Conservation (phyloP, 2,888 invertebrate species). For the Spodoptera exigua region DNA sequence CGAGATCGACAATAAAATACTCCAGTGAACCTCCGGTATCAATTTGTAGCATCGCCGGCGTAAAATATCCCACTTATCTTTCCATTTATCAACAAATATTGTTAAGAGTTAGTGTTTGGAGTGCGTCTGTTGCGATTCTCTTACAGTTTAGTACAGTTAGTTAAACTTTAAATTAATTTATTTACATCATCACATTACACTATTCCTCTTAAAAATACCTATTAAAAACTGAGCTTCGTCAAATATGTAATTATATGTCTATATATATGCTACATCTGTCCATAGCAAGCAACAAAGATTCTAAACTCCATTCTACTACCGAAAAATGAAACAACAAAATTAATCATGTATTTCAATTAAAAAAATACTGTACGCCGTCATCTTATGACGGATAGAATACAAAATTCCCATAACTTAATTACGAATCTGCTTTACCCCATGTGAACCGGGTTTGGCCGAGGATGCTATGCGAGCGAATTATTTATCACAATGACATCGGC, state of each 20-base stretch:
- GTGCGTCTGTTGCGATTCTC: conserved; percentile 54
- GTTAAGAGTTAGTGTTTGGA: conserved; percentile 61
- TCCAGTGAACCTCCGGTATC: conserved; percentile 70
- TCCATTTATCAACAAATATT: conserved; percentile 77
- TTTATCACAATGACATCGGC: conserved; percentile 85
- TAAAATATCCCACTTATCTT: conserved; percentile 76
- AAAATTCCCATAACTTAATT: conserved; percentile 27
- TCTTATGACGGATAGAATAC: conserved; percentile 13
- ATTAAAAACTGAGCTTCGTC: too few relatives aligned
- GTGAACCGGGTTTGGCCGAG: conserved; percentile 32
- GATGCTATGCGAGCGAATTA: conserved; percentile 69
- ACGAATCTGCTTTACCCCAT: conserved; percentile 24
- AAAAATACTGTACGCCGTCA: too few relatives aligned
- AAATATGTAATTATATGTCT: too few relatives aligned
- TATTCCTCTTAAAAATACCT: too few relatives aligned
- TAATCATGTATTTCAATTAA: too few relatives aligned
- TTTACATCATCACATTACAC: too few relatives aligned
- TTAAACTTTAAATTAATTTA: neutral
- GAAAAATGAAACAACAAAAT: too few relatives aligned
- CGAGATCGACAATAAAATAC: conserved; percentile 72
- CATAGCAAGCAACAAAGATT: too few relatives aligned
- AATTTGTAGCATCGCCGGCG: conserved; percentile 78
- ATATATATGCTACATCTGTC: too few relatives aligned
- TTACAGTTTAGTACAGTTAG: conserved; percentile 22
- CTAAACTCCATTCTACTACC: too few relatives aligned